These are phyloP conservation scores for Macroteleia sp. DNA, from an alignment of 2,888 invertebrate species.

Conservation along the genomic window DNA sequence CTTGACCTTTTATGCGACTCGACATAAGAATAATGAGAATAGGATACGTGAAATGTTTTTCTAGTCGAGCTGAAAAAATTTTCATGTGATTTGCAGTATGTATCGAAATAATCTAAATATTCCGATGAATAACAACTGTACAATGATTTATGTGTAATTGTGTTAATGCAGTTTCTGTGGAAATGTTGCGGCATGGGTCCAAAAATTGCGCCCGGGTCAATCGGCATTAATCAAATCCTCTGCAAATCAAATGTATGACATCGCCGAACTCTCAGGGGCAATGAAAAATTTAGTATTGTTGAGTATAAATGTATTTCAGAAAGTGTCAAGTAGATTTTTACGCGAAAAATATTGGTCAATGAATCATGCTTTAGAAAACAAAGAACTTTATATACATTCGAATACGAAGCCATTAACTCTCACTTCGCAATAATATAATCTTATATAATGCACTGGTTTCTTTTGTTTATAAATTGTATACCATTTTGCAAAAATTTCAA, in stretches of 20 bases:
- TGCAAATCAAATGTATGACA: conserved; percentile 33
- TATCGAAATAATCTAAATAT: conserved; percentile 5
- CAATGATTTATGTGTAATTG: conserved; percentile 33
- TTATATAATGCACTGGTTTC: conserved; percentile 10
- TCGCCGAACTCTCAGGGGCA: conserved; percentile 27
- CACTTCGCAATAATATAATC: neutral
- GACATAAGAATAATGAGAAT: no score
- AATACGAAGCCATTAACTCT: conserved; percentile 2
- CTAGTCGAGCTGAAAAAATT: no score
- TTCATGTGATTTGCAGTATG: neutral
- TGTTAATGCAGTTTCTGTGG: conserved; percentile 19
- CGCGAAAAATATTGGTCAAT: conserved; percentile 50
- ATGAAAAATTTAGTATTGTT: conserved; percentile 41
- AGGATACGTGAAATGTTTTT: no score
- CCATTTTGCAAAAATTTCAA: conserved; percentile 5
- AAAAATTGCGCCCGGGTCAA: conserved; percentile 40
- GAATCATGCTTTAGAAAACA: conserved; percentile 46
- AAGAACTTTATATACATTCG: conserved; percentile 8
- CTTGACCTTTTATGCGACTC: conserved; percentile 9
- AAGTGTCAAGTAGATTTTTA: conserved; percentile 43
- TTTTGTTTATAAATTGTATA: conserved; percentile 14
- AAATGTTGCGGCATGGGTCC: conserved; percentile 2
- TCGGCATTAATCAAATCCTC: conserved; percentile 46
- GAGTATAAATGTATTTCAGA: conserved; percentile 42
- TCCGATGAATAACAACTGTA: neutral